A percentile compares a stretch with the other conserved stretches of the same genome.
Conservation (phyloP, 2,888 invertebrate genomes). For the Autographa gamma region DNA sequence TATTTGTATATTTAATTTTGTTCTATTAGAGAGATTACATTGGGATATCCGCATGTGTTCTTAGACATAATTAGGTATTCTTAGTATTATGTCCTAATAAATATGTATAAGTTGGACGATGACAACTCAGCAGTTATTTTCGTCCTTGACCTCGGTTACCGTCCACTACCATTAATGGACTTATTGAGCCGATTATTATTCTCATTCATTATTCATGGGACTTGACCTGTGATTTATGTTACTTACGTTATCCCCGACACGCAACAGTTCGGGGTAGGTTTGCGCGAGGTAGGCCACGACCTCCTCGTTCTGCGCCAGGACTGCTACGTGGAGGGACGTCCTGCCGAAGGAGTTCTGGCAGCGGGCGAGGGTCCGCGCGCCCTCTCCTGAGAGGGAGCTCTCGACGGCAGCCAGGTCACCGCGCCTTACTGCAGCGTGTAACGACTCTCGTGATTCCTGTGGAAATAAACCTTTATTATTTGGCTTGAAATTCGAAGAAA, state of each 20-base stretch:
- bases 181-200: not conserved
- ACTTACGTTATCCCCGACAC: conserved; percentile 95
- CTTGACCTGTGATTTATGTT: conserved; percentile 1
- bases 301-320: conserved; percentile 94
- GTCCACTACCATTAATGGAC: not conserved
- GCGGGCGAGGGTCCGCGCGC: conserved; percentile 77
- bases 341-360: conserved; percentile 92
- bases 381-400: conserved; percentile 87
- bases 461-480: not conserved
- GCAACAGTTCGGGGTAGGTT: conserved; percentile 92
- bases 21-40: too few species aligned
- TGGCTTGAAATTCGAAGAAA: not conserved
- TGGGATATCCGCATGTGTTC: too few species aligned
- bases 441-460: conserved; percentile 93
- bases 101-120: not conserved
- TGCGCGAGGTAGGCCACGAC: conserved; percentile 93
- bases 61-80: too few species aligned
- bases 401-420: conserved; percentile 90
- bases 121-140: not conserved
- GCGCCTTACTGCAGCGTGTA: conserved; percentile 91
- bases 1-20: too few species aligned
- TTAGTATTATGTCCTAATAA: not conserved
- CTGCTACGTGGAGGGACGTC: conserved; percentile 95
- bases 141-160: not conserved
- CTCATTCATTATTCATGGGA: conserved; percentile 1